Conservation (phyloP, 2,888 invertebrate genomes). For the Diarsia dahlii region DNA sequence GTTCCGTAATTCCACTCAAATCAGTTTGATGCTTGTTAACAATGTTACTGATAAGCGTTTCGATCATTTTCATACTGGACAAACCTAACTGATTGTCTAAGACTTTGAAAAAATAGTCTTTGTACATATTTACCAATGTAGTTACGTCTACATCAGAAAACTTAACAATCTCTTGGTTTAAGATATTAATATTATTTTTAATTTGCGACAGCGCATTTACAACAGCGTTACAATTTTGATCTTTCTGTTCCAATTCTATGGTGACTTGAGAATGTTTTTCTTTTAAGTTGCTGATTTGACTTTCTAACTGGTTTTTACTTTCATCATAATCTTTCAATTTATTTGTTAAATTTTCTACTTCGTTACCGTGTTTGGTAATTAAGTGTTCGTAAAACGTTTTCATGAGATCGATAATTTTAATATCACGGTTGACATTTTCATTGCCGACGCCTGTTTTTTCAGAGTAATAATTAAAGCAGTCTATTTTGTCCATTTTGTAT, state of each 20-base stretch:
- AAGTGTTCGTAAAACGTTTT: slow-evolving; percentile 81
- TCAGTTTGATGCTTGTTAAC: slow-evolving; percentile 72
- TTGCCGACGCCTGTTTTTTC: slow-evolving; percentile 78
- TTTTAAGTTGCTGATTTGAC: slow-evolving; percentile 68
- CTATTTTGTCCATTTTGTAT: slow-evolving; percentile 79
- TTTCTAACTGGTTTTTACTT: slow-evolving; percentile 71
- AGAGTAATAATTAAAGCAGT: slow-evolving; percentile 80
- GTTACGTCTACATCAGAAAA: slow-evolving; percentile 56
- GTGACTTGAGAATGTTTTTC: slow-evolving; percentile 70
- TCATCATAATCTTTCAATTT: slow-evolving; percentile 81
- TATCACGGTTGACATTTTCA: slow-evolving; percentile 70
- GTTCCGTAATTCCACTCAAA: slow-evolving; percentile 68
- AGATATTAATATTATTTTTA: slow-evolving; percentile 70
- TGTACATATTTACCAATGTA: slow-evolving; percentile 70
- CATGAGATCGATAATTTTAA: slow-evolving; percentile 83
- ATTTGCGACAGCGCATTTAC: slow-evolving; percentile 71
- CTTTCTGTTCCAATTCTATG: slow-evolving; percentile 74
- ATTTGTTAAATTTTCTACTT: slow-evolving; percentile 83
- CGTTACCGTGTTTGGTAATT: slow-evolving; percentile 78
- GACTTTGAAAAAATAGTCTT: slow-evolving; percentile 75
- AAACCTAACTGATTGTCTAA: slow-evolving; percentile 79
- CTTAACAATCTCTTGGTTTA: slow-evolving; percentile 65
- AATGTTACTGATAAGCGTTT: slow-evolving; percentile 72
- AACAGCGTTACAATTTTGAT: slow-evolving; percentile 68
- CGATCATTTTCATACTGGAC: slow-evolving; percentile 73